Evolutionary conservation across 2,797 vertebrate genomes (phyloP), one percentile per base, ranked within the genome.

Genomic region (Poecilia picta): DNA sequence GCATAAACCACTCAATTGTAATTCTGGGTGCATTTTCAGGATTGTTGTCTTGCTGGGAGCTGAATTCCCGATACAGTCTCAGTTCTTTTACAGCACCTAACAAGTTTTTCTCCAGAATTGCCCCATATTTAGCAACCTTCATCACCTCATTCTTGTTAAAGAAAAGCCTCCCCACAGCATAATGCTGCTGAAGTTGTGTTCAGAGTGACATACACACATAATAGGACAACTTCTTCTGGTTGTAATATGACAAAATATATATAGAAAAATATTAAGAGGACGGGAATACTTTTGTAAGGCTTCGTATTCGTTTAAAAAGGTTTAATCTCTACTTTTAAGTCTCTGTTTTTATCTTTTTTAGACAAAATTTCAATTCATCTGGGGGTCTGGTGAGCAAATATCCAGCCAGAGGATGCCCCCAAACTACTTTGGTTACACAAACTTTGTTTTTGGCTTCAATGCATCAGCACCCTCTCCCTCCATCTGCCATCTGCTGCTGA

Each of bases 401-500:
- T 43, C 62, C 75, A 25, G 15, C 31, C 75, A 74, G 76, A 89
- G 79, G 85, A 90, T 91, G 89, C 90, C 90, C 90, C 91, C 80
- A 81, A 91, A 95, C 94, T 93, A 94, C 95, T 96, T 95, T 80
- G 90, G 95, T 95, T 96, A 95, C 95, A 95, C 95, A 96, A 96
- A 96, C 95, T 96, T 96, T 96, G 94, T 95, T 95, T 95, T 95
- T 86, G 86, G 91, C 92, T 88, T 92, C 91, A 88, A 75, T 93
- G 90, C 91, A 94, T 94, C 94, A 94, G 93, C 93, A 92, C 94
- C 91, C 89, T 92, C 92, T 94, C 91, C 88, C 94, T 91, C 91
- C 92, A 80, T 91, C 94, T 91, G 93, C 96, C 96, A 96, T 96
- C 96, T 96, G 96, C 95, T 95, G 93, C 90, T 86, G 93, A 95